Base-by-base conservation (phyloP, 2,888 invertebrate genomes). In the Tridacna crocea region DNA sequence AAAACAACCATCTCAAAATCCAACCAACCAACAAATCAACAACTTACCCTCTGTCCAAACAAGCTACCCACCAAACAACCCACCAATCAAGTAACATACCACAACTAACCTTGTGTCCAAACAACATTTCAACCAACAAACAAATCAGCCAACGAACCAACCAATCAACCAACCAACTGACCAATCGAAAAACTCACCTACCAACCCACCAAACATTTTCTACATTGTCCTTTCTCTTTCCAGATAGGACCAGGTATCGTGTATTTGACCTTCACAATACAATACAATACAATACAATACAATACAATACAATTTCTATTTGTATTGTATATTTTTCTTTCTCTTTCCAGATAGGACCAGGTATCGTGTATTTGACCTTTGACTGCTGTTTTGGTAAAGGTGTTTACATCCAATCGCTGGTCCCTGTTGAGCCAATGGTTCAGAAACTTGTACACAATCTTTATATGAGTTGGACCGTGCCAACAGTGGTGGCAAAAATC, bases 391-490 rank as follows among this genome's bases (percentile, higher is more conserved):
- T 97, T 72, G 95, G 95, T 1, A 91, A 90, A 12, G 95, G 95
- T 17, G 95, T 96, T 72, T 96, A 97, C 36, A 93, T 97, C 0
- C 98, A 98, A 93, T 96, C 96, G 0, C 96, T 98, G 1, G 97
- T 97, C 0, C 98, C 98, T 0, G 90, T 97, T 6, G 96, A 96
- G 19, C 97, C 98, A 0, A 93, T 97, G 61, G 92, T 97, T 0
- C 98, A 98, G 93, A 96, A 96, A 86, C 96, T 98, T 0, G 95
- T 96, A 0, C 98, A 98, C 92, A 95, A 96, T n/a, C 95, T 98
- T 85, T 98, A 96, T 94, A 96, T 96, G 0, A 96, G 96, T 66
- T 91, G 93, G 77, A 90, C 92, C 0, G 92, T 96, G 78, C 95
- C 96, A 46, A 96, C 96, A 0, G 95, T 96, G 0, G 95, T 96